Conservation (phyloP, 2,797 vertebrate genomes). For the Enteromius fasciolatus region DNA sequence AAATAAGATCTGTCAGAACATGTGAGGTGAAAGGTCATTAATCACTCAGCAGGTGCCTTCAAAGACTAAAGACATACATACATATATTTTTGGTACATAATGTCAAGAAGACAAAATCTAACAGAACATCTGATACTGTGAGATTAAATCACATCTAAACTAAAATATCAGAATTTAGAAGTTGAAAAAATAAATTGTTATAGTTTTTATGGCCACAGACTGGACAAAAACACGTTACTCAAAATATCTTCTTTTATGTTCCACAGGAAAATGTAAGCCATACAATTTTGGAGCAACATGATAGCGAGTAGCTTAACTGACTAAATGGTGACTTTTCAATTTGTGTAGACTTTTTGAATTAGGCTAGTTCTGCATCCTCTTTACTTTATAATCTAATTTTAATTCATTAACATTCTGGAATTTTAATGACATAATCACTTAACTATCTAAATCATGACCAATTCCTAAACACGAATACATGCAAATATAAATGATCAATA, state of each 20-base stretch:
- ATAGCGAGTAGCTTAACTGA: neutral
- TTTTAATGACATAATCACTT: neutral
- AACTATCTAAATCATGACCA: neutral
- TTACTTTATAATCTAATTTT: neutral
- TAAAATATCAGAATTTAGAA: neutral
- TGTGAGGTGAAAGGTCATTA: slow-evolving; percentile 20
- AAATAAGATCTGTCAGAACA: slow-evolving; percentile 28
- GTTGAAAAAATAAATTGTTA: neutral
- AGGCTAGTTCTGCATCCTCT: too few species aligned
- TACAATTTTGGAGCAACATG: neutral
- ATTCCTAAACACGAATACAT: neutral
- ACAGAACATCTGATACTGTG: neutral
- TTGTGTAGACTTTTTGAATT: neutral
- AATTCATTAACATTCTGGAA: neutral
- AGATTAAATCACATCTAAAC: neutral
- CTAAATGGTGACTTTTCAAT: neutral
- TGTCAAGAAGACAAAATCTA: neutral
- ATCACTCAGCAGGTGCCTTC: slow-evolving; percentile 11
- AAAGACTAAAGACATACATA: neutral
- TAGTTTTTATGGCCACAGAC: neutral
- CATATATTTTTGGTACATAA: neutral
- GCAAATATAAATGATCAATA: too few species aligned
- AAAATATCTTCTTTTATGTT: neutral
- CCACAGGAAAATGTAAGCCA: neutral
- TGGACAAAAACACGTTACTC: neutral